A percentile compares a stretch with the other conserved stretches of the same genome.
Evolutionary conservation across 2,797 vertebrate species (phyloP).

Genomic region (Spinus olivaceus): DNA sequence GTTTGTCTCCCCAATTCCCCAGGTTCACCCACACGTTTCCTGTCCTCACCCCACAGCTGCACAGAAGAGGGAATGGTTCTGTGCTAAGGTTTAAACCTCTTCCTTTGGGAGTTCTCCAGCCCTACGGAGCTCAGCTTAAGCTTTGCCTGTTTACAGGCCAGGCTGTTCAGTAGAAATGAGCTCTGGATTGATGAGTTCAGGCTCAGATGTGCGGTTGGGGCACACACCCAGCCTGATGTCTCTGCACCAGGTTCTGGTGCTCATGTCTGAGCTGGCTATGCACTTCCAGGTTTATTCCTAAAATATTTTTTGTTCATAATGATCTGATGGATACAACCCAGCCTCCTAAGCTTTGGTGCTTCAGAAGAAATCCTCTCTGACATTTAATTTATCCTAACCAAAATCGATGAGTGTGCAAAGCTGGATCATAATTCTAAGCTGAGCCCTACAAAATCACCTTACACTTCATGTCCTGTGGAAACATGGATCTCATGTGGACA

Average conservation of each 20-base stretch:
- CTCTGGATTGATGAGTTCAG: neutral
- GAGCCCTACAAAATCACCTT: neutral
- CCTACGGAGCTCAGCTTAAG: neutral
- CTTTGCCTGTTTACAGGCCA: neutral
- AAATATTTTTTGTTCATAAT: neutral
- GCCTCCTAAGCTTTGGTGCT: neutral
- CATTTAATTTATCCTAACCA: neutral
- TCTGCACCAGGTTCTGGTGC: neutral
- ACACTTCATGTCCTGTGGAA: neutral
- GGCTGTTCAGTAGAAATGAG: neutral
- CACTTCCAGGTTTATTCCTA: neutral
- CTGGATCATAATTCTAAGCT: neutral
- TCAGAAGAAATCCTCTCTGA: neutral
- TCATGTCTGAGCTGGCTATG: rapidly evolving
- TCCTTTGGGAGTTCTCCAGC: neutral
- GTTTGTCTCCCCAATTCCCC: neutral
- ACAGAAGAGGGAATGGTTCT: neutral
- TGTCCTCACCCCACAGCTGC: neutral
- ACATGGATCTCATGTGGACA: rapidly evolving
- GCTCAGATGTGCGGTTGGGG: neutral
- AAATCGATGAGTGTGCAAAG: neutral
- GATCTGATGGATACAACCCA: neutral
- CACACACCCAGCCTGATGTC: neutral
- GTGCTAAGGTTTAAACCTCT: neutral
- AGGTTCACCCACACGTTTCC: slow-evolving; percentile 21